These are phyloP conservation scores for Delphinus delphis DNA, from an alignment of 2,113 vertebrate genomes.

Conservation along the genomic window DNA sequence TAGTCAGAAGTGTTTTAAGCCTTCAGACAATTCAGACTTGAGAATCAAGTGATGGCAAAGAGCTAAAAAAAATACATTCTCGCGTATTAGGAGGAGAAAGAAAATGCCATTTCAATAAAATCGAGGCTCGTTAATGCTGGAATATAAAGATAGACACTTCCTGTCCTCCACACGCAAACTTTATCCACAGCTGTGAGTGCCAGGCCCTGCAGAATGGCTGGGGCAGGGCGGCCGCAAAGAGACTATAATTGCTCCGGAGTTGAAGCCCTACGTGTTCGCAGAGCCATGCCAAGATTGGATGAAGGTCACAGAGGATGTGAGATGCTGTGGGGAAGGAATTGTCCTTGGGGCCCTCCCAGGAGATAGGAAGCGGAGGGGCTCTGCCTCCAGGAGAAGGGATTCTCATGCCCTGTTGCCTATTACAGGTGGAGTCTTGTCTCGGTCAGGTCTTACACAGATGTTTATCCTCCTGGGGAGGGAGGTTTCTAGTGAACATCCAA, in stretches of 20 bases:
- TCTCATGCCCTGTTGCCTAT: neutral
- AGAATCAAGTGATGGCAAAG: conserved; percentile 44
- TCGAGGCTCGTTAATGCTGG: neutral
- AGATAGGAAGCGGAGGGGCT: neutral
- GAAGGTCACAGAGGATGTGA: neutral
- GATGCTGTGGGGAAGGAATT: neutral
- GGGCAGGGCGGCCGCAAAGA: neutral
- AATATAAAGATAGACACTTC: conserved; percentile 68
- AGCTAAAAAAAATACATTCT: conserved; percentile 16
- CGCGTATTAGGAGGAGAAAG: conserved; percentile 51
- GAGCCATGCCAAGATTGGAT: neutral
- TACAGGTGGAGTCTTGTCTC: rapidly evolving
- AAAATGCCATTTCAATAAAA: conserved; percentile 41
- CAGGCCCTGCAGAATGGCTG: neutral
- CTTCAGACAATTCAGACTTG: conserved; percentile 47
- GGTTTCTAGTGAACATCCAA: neutral
- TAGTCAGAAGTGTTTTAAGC: neutral
- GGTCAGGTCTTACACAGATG: neutral
- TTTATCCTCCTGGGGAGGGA: neutral
- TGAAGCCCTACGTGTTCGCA: neutral
- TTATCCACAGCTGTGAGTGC: conserved; percentile 27
- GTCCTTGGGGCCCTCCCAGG: neutral
- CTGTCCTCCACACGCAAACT: neutral
- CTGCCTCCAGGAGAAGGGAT: neutral
- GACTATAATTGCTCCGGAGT: neutral